phyloP scores from a whole-genome alignment of 2,113 vertebrate genomes.

The Aepyceros melampus region DNA sequence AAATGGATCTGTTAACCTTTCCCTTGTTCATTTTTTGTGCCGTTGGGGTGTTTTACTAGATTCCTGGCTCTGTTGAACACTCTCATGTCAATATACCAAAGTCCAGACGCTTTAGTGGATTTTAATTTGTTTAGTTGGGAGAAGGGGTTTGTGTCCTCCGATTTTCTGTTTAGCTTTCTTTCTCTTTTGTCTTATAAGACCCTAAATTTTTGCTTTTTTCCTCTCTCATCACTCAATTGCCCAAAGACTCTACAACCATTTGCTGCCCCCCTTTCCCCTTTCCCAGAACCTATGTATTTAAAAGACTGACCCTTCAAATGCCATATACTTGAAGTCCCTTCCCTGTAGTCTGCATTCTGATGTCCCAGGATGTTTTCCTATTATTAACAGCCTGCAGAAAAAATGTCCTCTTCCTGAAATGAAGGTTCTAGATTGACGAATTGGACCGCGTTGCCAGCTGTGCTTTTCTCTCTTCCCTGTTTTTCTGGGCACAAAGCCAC shows the following conservation, averaged over 20 bases:
- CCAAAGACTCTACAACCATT: background rate
- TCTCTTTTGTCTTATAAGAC: background rate
- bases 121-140: background rate
- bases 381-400: background rate
- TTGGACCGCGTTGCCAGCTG: background rate
- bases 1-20: background rate
- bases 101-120: background rate
- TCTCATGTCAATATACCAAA: background rate
- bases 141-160: background rate
- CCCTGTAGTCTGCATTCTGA: background rate
- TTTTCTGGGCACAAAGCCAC: background rate
- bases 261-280: accelerated
- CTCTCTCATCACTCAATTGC: background rate
- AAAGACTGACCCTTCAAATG: background rate
- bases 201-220: background rate
- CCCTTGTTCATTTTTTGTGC: background rate
- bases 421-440: background rate
- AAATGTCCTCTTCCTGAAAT: background rate
- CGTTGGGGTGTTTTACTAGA: background rate
- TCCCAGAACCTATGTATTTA: background rate
- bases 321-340: background rate
- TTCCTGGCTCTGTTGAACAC: background rate
- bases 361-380: background rate
- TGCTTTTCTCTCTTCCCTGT: background rate
- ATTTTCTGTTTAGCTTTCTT: background rate